Evolutionary conservation across 2,888 invertebrate genomes (phyloP), one percentile per base, ranked within the genome.

Genomic region (Tenthredo amoena): DNA sequence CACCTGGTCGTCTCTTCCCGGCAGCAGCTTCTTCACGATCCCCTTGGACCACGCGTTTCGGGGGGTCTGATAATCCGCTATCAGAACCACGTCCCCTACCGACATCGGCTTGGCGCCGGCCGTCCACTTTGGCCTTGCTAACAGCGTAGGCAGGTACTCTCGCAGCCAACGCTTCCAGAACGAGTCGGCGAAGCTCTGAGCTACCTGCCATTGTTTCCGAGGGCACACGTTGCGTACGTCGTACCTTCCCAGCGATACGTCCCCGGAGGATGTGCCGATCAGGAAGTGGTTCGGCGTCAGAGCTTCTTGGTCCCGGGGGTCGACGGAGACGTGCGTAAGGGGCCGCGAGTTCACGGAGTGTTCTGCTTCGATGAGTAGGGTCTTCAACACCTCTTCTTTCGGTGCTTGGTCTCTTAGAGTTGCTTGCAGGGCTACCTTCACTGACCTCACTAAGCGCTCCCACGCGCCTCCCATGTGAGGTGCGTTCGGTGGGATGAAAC

Each of bases 281-380:
- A 88, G 77, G 40, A 87, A 86, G 58, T 88, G 87, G 55, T 88
- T 87, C 0, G 87, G 87, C 15, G 87, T 88, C 7, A 88, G 12
- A 0, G 86, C 81, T 55, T 88, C 87, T 0, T 21, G 0, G 12
- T 91, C 89, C 2, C 86, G 85, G 0, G 86, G 86, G 26, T 90
- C 90, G 4, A 88, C 85, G 0, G 89, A 88, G 0, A 91, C 90
- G 84, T 90, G 88, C 0, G 87, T 89, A 10, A 91, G 81, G 9
- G 88, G 88, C 34, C 88, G 84, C 7, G 87, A 87, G 77, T 90
- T 90, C 0, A 89, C 88, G 0, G 87, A 83, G 58, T 89, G 86
- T 77, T 88, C 87, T 0, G 84, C 86, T 84, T 89, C 87, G 0
- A 85, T 50, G 3, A 89, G 18, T 10, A 88, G 47, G 0, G 88